Percentiles rank a stretch among this genome's conserved stretches.
These are phyloP conservation scores for Xenops minutus DNA, from an alignment of 2,797 vertebrate genomes.

Conservation along the genomic window DNA sequence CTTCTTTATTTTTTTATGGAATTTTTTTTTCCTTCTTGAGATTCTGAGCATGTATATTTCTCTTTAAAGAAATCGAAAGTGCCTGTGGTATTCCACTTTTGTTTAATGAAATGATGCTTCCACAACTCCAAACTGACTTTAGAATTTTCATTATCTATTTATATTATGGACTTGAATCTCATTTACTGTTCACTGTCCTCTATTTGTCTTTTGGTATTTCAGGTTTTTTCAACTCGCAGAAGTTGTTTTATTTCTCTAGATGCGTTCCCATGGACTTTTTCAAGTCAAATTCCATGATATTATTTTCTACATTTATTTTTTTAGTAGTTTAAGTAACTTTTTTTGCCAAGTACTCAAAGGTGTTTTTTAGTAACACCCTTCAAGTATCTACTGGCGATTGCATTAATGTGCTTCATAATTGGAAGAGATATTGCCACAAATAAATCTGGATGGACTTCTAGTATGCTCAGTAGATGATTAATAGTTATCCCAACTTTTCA, in stretches of 20 bases:
- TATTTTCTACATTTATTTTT: constrained; percentile 18
- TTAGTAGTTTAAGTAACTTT: background rate
- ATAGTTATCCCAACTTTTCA: background rate
- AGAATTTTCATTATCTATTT: constrained; percentile 36
- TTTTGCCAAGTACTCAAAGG: background rate
- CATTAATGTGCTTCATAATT: constrained; percentile 3
- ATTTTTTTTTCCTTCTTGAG: background rate
- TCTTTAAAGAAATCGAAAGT: constrained; percentile 19
- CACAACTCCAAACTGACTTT: background rate
- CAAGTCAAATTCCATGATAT: constrained; percentile 32
- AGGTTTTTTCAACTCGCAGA: constrained; percentile 49
- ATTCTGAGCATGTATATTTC: constrained; percentile 10
- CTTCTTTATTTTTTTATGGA: background rate
- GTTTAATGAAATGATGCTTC: constrained; percentile 19
- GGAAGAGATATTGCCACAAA: background rate
- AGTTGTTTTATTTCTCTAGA: constrained; percentile 62
- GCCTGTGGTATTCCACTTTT: background rate
- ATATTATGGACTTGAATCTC: constrained; percentile 36
- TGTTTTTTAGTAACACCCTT: constrained; percentile 19
- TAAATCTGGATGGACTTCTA: constrained; percentile 9
- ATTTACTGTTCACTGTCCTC: constrained; percentile 52
- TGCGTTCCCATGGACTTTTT: constrained; percentile 30
- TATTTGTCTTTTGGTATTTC: constrained; percentile 60
- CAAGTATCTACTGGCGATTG: background rate
- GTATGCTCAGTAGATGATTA: background rate